Evolutionary conservation across 2,113 vertebrate species (phyloP).

Genomic region (Cettia cetti): DNA sequence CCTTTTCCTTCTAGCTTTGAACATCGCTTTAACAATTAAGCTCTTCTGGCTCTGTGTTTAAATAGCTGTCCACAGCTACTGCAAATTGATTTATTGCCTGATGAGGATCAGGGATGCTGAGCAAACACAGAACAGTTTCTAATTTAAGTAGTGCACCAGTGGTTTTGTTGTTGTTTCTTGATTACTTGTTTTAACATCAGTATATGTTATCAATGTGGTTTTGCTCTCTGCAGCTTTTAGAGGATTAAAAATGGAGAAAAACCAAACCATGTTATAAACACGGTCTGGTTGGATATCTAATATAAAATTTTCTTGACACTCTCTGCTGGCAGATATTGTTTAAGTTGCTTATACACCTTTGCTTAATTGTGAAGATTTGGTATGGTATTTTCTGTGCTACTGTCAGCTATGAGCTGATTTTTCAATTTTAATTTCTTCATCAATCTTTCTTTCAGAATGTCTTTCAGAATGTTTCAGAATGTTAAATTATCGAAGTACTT

Average conservation of each 20-base stretch:
- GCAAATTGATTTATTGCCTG: conserved; percentile 64
- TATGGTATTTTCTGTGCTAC: not conserved
- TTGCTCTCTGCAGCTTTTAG: not conserved
- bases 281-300: not conserved
- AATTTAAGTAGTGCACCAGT: conserved; percentile 29
- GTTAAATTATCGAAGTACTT: not conserved
- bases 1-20: conserved; percentile 47
- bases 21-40: conserved; percentile 51
- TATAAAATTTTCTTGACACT: not conserved
- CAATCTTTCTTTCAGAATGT: not conserved
- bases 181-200: conserved; percentile 9
- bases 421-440: not conserved
- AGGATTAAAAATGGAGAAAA: not conserved
- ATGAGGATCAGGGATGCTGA: conserved; percentile 52
- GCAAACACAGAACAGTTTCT: conserved; percentile 58
- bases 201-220: not conserved
- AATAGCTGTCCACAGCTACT: conserved; percentile 61
- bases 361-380: not conserved
- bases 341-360: not conserved
- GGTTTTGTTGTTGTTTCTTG: conserved; percentile 29
- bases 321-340: not conserved
- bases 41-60: conserved; percentile 47
- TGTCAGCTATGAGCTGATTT: not conserved
- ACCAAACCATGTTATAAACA: not conserved
- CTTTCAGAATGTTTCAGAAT: not conserved